Evolutionary conservation across 2,888 invertebrate genomes (phyloP).

Genomic region (Heliothis peltigera): DNA sequence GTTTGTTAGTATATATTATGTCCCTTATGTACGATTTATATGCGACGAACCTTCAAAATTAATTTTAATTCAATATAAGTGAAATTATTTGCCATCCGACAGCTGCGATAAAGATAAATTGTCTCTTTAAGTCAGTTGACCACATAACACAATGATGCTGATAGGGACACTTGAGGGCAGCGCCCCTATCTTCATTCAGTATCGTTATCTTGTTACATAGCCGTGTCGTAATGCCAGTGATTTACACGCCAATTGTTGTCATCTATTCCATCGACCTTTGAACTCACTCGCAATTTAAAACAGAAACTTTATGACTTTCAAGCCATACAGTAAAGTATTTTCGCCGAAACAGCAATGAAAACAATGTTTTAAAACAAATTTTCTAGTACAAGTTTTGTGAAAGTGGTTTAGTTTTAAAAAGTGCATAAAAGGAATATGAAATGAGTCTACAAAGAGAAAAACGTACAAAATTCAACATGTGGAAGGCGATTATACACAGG

Average conservation of each 20-base stretch:
- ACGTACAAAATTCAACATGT: conserved; percentile 84
- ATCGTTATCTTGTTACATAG: conserved; percentile 78
- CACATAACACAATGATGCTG: conserved; percentile 40
- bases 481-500: conserved; percentile 85
- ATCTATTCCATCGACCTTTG: conserved; percentile 66
- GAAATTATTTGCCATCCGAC: not conserved
- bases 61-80: not conserved
- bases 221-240: conserved; percentile 69
- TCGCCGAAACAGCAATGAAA: conserved; percentile 32
- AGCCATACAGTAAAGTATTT: conserved; percentile 9
- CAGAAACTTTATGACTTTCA: conserved; percentile 60
- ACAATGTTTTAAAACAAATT: conserved; percentile 19
- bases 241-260: conserved; percentile 80
- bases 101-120: conserved; percentile 36
- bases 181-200: conserved; percentile 81
- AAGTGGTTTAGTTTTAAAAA: conserved; percentile 29
- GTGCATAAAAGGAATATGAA: conserved; percentile 68
- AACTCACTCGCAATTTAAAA: conserved; percentile 56
- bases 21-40: not conserved
- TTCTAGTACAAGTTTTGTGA: conserved; percentile 20
- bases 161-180: conserved; percentile 70
- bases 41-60: not conserved
- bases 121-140: conserved; percentile 35
- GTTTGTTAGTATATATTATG: too few species aligned
- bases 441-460: conserved; percentile 86